Percentiles rank a stretch among this genome's conserved stretches.
These are phyloP conservation scores for Mesorhabditis belari DNA, from an alignment of 2,888 invertebrate species.

Conservation along the genomic window DNA sequence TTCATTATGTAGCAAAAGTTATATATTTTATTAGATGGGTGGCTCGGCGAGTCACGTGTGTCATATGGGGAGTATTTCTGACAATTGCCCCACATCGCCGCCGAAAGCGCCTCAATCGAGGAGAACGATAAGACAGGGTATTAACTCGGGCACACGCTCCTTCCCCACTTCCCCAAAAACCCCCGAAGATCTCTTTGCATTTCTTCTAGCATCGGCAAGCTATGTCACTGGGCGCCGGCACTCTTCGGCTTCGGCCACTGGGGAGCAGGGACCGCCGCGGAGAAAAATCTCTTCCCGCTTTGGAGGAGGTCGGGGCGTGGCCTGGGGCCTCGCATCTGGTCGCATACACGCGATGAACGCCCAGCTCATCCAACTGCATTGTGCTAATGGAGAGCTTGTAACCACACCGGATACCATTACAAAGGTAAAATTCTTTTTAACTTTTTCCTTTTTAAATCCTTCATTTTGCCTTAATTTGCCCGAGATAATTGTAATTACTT, in stretches of 20 bases:
- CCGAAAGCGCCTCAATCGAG: background rate
- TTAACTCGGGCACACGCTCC: too few relatives aligned
- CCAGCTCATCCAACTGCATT: slow-evolving; percentile 14
- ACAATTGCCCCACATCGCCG: too few relatives aligned
- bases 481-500: too few relatives aligned
- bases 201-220: background rate
- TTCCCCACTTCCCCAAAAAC: too few relatives aligned
- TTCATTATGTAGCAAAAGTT: too few relatives aligned
- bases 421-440: slow-evolving; percentile 1
- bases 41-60: too few relatives aligned
- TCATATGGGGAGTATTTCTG: too few relatives aligned
- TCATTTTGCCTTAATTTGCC: too few relatives aligned
- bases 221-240: background rate
- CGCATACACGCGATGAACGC: background rate
- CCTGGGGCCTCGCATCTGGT: background rate
- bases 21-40: too few relatives aligned
- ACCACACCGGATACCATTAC: slow-evolving; percentile 18
- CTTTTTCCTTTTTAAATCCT: background rate
- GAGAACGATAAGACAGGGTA: background rate
- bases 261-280: background rate
- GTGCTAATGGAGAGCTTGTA: slow-evolving; percentile 22
- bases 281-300: background rate
- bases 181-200: too few relatives aligned
- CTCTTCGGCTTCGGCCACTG: background rate
- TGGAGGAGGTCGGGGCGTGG: background rate